Evolutionary conservation across 2,888 invertebrate species (phyloP).

Genomic region (Diarsia dahlii): DNA sequence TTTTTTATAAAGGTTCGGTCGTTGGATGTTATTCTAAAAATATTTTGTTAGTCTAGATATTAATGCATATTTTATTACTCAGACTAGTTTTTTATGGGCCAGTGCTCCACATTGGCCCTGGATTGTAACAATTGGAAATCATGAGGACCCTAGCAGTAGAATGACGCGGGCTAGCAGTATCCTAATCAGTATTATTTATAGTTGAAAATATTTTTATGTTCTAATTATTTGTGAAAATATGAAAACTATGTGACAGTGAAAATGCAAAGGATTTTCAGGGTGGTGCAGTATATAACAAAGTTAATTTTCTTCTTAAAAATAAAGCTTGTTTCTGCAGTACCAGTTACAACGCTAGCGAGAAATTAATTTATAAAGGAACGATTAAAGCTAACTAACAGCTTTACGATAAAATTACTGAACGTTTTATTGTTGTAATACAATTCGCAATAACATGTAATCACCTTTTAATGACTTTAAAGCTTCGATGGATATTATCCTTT

Average conservation of each 20-base stretch:
- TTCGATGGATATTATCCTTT: slow-evolving; percentile 72
- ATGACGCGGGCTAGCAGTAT: too few species aligned
- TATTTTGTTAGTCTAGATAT: neutral
- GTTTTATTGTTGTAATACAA: slow-evolving; percentile 46
- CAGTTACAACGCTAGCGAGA: neutral
- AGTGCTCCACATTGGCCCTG: too few species aligned
- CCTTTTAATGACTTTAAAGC: slow-evolving; percentile 73
- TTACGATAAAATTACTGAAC: slow-evolving; percentile 40
- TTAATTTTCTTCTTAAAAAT: neutral
- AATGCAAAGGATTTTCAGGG: neutral
- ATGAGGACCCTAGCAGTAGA: too few species aligned
- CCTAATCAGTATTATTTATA: neutral
- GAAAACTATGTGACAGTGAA: neutral
- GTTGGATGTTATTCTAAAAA: neutral
- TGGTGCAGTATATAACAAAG: neutral
- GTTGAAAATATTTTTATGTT: neutral
- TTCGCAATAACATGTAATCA: slow-evolving; percentile 65
- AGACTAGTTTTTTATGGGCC: too few species aligned
- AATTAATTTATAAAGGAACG: slow-evolving; percentile 9
- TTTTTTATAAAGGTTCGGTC: neutral
- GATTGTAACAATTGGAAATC: too few species aligned
- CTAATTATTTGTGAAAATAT: neutral
- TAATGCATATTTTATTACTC: neutral
- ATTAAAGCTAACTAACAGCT: slow-evolving; percentile 31
- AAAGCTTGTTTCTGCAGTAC: neutral